phyloP scores from a whole-genome alignment of 2,888 invertebrate species.

The Slavum lentiscoides region DNA sequence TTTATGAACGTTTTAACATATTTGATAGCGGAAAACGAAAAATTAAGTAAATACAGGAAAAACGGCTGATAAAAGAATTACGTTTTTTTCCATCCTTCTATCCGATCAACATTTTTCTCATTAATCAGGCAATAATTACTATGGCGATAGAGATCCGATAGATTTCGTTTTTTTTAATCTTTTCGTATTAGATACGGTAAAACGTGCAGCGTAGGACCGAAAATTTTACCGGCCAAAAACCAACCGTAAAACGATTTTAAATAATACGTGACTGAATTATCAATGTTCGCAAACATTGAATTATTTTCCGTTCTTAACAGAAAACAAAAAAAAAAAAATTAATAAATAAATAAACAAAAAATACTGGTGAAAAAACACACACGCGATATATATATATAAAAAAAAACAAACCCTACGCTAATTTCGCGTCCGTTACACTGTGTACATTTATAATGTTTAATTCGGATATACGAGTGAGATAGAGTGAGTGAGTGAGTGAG shows the following conservation, averaged over 20 bases:
- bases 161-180: constrained; percentile 25
- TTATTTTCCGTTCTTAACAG: constrained; percentile 33
- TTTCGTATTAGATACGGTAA: neutral
- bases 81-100: neutral
- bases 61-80: too few species aligned
- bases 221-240: neutral
- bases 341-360: constrained; percentile 19
- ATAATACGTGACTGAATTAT: constrained; percentile 44
- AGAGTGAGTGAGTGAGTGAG: too few species aligned
- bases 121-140: neutral
- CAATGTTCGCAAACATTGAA: constrained; percentile 33
- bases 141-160: neutral
- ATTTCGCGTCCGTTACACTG: constrained; percentile 39
- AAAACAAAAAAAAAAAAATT: neutral
- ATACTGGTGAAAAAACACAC: constrained; percentile 14
- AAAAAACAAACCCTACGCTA: constrained; percentile 45
- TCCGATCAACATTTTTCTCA: neutral
- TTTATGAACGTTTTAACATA: too few species aligned
- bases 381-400: neutral
- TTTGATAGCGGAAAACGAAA: neutral
- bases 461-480: constrained; percentile 10
- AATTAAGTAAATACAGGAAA: too few species aligned
- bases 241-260: constrained; percentile 9
- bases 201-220: neutral
- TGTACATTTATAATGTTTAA: constrained; percentile 50